Evolutionary conservation across 2,113 vertebrate species (phyloP).

Genomic region (Nettapus auritus): DNA sequence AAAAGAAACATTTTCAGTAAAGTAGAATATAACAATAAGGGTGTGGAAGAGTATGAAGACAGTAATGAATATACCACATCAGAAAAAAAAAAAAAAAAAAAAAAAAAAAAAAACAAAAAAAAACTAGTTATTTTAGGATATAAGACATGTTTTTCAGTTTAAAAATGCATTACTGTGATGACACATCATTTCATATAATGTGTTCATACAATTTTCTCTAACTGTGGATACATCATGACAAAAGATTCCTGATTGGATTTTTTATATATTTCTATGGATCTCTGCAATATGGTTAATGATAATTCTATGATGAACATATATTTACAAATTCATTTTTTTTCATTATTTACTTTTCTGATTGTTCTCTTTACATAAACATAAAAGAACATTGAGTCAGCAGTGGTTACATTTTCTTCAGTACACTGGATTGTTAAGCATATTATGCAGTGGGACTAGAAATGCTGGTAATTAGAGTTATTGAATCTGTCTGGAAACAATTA

Average conservation of each 20-base stretch:
- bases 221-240: conserved; percentile 15
- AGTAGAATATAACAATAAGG: not conserved
- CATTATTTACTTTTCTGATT: conserved; percentile 37
- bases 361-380: conserved; percentile 9
- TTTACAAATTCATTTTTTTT: conserved; percentile 18
- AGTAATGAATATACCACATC: not conserved
- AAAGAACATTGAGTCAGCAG: conserved; percentile 11
- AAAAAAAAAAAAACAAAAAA: not conserved
- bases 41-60: not conserved
- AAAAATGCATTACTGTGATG: not conserved
- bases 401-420: not conserved
- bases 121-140: not conserved
- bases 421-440: not conserved
- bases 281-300: not conserved
- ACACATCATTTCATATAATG: not conserved
- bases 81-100: not conserved
- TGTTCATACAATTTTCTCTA: conserved; percentile 36
- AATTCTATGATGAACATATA: not conserved
- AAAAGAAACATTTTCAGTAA: not conserved
- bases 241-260: conserved; percentile 39
- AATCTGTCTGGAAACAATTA: conserved; percentile 34
- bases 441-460: conserved; percentile 6
- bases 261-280: not conserved
- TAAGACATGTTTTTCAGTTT: not conserved
- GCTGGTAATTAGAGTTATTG: conserved; percentile 8